Base-by-base conservation (phyloP, 1,140 invertebrate genomes). In the Chrysopa pallens region DNA sequence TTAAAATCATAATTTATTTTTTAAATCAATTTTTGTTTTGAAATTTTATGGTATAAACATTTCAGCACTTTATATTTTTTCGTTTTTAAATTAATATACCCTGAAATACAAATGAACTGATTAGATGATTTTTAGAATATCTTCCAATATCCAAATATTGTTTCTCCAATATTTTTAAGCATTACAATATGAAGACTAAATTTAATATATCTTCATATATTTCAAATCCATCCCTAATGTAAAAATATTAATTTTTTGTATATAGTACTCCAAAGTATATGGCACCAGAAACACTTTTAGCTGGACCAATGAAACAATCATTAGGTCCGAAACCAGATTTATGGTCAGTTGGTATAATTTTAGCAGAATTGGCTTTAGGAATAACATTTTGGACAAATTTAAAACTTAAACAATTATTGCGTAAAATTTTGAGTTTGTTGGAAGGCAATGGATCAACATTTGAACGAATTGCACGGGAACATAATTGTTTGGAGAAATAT, bases 301-400 rank as follows among this genome's bases (percentile, higher is more conserved):
- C 69, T 46, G 65, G 72, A 37, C 31, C 48, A 23, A 52, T 49
- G 38, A 50, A 42, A 33, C 48, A 46, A 37, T 44, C 47, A 49
- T 54, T 53, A 44, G 73, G 79, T 28, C 68, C 71, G 4, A 82
- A 88, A 63, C 76, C 76, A 36, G 92, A 96, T 66, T 71, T 89
- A 6, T 97, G 92, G 92, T 82, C 87, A 4, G 62, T 94, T 42
- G 92, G 87, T 37, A 79, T 96, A 17, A 78, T 96, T 36, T 55
- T 94, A 28, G 64, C 83, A 4, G 88, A 95, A 63, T 57, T 86
- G 9, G 61, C 79, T 49, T 60, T 87, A 39, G 66, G 71, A 23
- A 63, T 63, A 48, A 59, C 66, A 33, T 60, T 89, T 8, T 87
- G 84, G 80, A 56, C 66, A 23, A 73, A 71, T 44, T 61, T 83